Base-by-base conservation (phyloP, 2,113 vertebrate genomes). In the Osmerus eperlanus region DNA sequence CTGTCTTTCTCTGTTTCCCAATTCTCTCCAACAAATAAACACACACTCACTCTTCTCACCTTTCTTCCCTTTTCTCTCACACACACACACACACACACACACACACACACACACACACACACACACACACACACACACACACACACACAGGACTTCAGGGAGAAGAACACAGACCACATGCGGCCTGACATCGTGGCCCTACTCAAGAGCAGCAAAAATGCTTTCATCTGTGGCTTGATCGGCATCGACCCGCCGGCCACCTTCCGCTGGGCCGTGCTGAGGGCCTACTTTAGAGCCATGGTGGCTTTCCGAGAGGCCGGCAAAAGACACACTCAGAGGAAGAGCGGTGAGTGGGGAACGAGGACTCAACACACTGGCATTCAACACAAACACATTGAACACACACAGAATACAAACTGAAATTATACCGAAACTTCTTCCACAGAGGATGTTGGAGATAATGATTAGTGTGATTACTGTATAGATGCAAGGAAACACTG, bases 141-240 rank as follows among this genome's bases (percentile, higher is more conserved):
- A 21, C 29, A 11, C 51, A 15, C 36, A 5, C 78, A 99, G 98
- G 98, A 99, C 85, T 99, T 99, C 83, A 93, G 98, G 54, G 97
- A 99, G 91, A 99, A 99, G 90, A 99, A 99, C 88, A 99, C 97
- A 0, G 98, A 99, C 77, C 98, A 99, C 81, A 98, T 99, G 98
- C 92, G 98, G 0, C 96, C 97, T 0, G 98, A 99, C 86, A 97
- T 99, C 15, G 97, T 99, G 0, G 95, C 96, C 25, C 90, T 99
- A 6, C 90, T 99, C 55, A 92, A 96, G 83, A 98, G 98, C 93
- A 99, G 98, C 86, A 93, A 88, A 63, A 99, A 93, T 2, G 93
- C 96, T 65, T 99, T 99, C 68, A 94, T 99, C 87, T 94, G 95
- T 0, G 90, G 96, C 0, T 94, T 99, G 94, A 98, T 98, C 0